phyloP scores from a whole-genome alignment of 2,113 vertebrate genomes.

The Anas platyrhynchos region DNA sequence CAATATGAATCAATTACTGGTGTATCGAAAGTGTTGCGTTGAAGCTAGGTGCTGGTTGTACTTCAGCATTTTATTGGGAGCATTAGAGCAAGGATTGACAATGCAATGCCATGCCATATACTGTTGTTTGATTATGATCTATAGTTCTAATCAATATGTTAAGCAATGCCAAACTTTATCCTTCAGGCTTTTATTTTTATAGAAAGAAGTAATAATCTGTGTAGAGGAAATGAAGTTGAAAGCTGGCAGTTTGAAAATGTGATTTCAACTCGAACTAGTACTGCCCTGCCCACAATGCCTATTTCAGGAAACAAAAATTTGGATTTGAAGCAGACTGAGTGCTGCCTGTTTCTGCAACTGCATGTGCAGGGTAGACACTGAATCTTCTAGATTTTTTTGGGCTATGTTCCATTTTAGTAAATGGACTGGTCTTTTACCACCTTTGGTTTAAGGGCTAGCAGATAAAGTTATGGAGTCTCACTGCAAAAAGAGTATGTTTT shows the following conservation, averaged over 20 bases:
- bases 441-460: background rate
- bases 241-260: background rate
- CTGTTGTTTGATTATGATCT: background rate
- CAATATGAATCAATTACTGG: rapidly evolving
- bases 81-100: background rate
- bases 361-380: background rate
- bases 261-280: background rate
- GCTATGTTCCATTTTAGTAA: background rate
- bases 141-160: background rate
- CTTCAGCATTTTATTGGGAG: background rate
- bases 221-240: background rate
- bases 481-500: rapidly evolving
- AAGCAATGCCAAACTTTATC: background rate
- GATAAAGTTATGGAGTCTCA: background rate
- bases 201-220: background rate
- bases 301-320: background rate
- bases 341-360: rapidly evolving
- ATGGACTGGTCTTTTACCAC: background rate
- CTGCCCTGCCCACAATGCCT: rapidly evolving
- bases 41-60: background rate
- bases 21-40: rapidly evolving
- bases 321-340: background rate
- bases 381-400: background rate
- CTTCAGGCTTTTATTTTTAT: background rate
- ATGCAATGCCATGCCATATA: background rate